Evolutionary conservation across 2,888 invertebrate species (phyloP).

Genomic region (Pristionchus fissidentatus): DNA sequence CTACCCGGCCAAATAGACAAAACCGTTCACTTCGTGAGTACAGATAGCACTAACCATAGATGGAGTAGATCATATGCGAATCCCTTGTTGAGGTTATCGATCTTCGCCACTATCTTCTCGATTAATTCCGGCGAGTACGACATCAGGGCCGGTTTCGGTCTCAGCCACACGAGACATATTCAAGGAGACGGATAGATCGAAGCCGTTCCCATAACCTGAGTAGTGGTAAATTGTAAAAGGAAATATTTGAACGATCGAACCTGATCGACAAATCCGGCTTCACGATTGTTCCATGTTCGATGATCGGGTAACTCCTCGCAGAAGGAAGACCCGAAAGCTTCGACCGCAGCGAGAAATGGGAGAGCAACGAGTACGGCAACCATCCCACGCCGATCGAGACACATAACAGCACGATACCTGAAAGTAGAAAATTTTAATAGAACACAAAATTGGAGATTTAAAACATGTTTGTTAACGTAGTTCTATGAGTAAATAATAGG

Average conservation of each 20-base stretch:
- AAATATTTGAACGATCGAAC: not conserved
- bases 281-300: constrained; percentile 82
- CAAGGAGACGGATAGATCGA: constrained; percentile 68
- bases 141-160: constrained; percentile 68
- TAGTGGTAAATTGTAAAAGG: too few relatives aligned
- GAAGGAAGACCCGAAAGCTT: constrained; percentile 23
- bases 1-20: too few relatives aligned
- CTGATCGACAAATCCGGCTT: constrained; percentile 78
- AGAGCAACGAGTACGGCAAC: not conserved
- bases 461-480: too few relatives aligned
- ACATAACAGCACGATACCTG: too few relatives aligned
- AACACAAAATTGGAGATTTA: too few relatives aligned
- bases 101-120: constrained; percentile 64
- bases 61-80: constrained; percentile 70
- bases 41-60: constrained; percentile 74
- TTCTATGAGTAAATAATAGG: too few relatives aligned
- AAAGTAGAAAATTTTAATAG: too few relatives aligned
- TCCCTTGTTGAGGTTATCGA: constrained; percentile 72
- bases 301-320: constrained; percentile 77
- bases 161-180: constrained; percentile 70
- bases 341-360: constrained; percentile 18
- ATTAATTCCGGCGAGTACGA: constrained; percentile 68
- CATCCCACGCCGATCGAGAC: constrained; percentile 1
- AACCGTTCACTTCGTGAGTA: constrained; percentile 73
- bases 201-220: constrained; percentile 70